Evolutionary conservation across 2,113 vertebrate species (phyloP).

Genomic region (Lepisosteus oculatus): DNA sequence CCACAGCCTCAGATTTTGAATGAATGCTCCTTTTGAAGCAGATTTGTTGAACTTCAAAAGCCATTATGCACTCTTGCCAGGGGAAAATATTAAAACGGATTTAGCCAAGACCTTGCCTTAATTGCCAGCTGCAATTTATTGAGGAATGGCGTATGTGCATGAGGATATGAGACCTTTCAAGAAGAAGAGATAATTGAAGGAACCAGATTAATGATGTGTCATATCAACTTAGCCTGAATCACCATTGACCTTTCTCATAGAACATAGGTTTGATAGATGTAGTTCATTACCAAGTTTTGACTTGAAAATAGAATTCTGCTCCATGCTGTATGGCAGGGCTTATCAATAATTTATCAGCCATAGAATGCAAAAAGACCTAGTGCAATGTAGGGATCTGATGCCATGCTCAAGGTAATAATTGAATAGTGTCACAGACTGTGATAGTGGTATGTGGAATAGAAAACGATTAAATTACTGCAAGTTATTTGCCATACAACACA

Average conservation of each 20-base stretch:
- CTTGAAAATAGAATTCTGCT: conserved; percentile 65
- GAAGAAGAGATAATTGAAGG: conserved; percentile 65
- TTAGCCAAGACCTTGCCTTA: conserved; percentile 33
- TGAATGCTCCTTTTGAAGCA: not conserved
- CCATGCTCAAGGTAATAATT: conserved; percentile 26
- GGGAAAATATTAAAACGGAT: conserved; percentile 20
- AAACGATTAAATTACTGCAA: too few relatives aligned
- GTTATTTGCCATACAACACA: too few relatives aligned
- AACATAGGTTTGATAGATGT: conserved; percentile 72
- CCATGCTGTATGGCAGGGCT: conserved; percentile 53
- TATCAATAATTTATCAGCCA: conserved; percentile 74
- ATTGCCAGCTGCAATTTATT: conserved; percentile 36
- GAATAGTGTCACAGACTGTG: not conserved
- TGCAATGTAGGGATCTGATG: conserved; percentile 34
- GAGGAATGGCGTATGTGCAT: conserved; percentile 27
- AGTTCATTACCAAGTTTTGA: conserved; percentile 78
- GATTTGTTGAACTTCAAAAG: not conserved
- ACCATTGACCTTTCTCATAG: conserved; percentile 70
- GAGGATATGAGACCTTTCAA: conserved; percentile 54
- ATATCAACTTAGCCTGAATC: conserved; percentile 68
- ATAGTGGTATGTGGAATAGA: too few relatives aligned
- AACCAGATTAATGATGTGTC: conserved; percentile 79
- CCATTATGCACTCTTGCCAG: not conserved
- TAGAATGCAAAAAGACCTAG: conserved; percentile 49
- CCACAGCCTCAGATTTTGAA: not conserved